phyloP scores from a whole-genome alignment of 2,888 invertebrate genomes.

The Synergus laeviventris region DNA sequence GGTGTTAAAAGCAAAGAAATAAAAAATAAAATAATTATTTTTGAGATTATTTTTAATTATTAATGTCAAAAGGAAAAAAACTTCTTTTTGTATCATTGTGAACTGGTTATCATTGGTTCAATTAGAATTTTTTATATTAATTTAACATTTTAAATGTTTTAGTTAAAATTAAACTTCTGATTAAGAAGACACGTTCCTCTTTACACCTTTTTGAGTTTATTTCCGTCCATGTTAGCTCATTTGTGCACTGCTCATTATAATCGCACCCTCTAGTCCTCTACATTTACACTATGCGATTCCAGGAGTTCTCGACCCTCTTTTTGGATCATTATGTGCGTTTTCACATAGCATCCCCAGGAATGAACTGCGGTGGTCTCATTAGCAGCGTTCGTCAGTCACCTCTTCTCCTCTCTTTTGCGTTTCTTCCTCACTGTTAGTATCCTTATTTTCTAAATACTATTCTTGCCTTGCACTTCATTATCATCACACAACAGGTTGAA shows the following conservation, averaged over 20 bases:
- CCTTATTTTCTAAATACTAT: conserved; percentile 42
- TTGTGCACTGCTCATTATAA: conserved; percentile 14
- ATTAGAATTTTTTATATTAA: too few relatives aligned
- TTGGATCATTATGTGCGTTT: conserved; percentile 46
- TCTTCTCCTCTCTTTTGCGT: conserved; percentile 41
- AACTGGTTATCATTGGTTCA: too few relatives aligned
- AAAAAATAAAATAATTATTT: background rate
- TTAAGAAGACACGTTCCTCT: background rate
- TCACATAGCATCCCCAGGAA: conserved; percentile 41
- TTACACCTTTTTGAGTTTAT: background rate
- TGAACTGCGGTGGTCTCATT: conserved; percentile 44
- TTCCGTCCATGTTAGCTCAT: background rate
- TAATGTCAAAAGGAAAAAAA: too few relatives aligned
- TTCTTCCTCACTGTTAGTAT: conserved; percentile 21
- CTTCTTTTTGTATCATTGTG: too few relatives aligned
- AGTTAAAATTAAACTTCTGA: too few relatives aligned
- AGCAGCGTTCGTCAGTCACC: conserved; percentile 49
- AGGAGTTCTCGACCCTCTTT: conserved; percentile 25
- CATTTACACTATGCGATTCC: conserved; percentile 9
- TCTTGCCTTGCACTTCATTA: conserved; percentile 40
- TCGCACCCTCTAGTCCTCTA: conserved; percentile 29
- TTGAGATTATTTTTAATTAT: too few relatives aligned
- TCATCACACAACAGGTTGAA: background rate
- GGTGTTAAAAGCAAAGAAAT: background rate
- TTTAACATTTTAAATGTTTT: too few relatives aligned